phyloP scores from a whole-genome alignment of 2,888 invertebrate species.

The Ormyrus labotus region DNA sequence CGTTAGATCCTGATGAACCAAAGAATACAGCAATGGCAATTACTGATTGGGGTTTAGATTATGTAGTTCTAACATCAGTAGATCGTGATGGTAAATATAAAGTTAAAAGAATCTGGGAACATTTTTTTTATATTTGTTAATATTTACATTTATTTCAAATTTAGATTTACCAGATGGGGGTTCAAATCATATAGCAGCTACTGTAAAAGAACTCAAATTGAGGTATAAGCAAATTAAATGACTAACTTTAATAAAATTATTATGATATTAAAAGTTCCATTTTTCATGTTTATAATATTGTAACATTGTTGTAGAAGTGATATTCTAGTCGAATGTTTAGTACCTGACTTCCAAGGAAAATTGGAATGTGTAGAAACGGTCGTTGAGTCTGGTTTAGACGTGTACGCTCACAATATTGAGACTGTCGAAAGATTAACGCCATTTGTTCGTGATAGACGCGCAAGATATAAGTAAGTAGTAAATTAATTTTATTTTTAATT shows the following conservation, averaged over 20 bases:
- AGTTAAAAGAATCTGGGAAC: constrained; percentile 6
- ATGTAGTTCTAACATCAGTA: constrained; percentile 98
- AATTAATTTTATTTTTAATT: constrained; percentile 30
- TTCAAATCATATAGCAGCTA: constrained; percentile 93
- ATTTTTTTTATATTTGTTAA: constrained; percentile 15
- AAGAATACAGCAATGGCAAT: constrained; percentile 94
- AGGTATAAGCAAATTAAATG: constrained; percentile 61
- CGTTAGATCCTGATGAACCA: constrained; percentile 93
- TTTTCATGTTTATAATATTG: neutral
- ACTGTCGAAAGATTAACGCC: constrained; percentile 95
- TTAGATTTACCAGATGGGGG: constrained; percentile 96
- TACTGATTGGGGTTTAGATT: constrained; percentile 95
- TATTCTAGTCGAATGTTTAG: constrained; percentile 96
- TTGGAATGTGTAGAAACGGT: constrained; percentile 84
- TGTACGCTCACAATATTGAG: constrained; percentile 99
- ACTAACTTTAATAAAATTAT: neutral
- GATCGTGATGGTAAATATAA: constrained; percentile 91
- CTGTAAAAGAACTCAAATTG: constrained; percentile 76
- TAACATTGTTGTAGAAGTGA: constrained; percentile 80
- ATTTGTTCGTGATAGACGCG: constrained; percentile 94
- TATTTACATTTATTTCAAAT: constrained; percentile 31
- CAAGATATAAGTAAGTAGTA: constrained; percentile 83
- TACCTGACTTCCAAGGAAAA: constrained; percentile 96
- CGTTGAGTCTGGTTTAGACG: constrained; percentile 91
- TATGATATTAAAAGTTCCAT: neutral